Evolutionary conservation across 2,888 invertebrate genomes (phyloP).

Genomic region (Deilephila porcellus): DNA sequence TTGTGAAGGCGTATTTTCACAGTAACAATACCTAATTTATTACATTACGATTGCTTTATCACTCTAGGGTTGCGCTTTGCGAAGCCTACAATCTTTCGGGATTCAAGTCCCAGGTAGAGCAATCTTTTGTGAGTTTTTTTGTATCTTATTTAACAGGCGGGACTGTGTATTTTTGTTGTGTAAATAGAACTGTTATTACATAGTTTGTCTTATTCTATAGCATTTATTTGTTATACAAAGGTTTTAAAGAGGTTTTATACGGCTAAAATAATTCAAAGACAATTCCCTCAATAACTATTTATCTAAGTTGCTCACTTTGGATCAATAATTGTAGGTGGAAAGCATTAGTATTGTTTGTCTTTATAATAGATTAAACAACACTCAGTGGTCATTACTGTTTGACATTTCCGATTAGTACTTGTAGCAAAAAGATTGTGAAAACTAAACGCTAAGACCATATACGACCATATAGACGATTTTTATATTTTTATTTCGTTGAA

Average conservation of each 20-base stretch:
- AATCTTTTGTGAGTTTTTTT: background rate
- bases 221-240: background rate
- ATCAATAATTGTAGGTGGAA: no score
- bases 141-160: background rate
- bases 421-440: no score
- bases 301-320: no score
- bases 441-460: no score
- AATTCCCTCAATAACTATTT: background rate
- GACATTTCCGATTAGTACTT: no score
- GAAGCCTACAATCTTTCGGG: background rate
- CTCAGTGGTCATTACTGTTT: no score
- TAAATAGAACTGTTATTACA: slow-evolving; percentile 4
- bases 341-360: no score
- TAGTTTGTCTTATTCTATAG: background rate
- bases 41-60: background rate
- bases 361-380: no score
- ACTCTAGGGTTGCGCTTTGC: background rate
- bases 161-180: background rate
- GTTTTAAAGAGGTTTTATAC: background rate
- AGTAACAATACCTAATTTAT: background rate
- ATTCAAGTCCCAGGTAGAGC: background rate
- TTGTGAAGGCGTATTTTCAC: background rate
- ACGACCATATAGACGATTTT: no score
- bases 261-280: background rate
- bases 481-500: no score